These are phyloP conservation scores for Ladona fulva DNA, from an alignment of 1,140 invertebrate genomes.

Conservation along the genomic window DNA sequence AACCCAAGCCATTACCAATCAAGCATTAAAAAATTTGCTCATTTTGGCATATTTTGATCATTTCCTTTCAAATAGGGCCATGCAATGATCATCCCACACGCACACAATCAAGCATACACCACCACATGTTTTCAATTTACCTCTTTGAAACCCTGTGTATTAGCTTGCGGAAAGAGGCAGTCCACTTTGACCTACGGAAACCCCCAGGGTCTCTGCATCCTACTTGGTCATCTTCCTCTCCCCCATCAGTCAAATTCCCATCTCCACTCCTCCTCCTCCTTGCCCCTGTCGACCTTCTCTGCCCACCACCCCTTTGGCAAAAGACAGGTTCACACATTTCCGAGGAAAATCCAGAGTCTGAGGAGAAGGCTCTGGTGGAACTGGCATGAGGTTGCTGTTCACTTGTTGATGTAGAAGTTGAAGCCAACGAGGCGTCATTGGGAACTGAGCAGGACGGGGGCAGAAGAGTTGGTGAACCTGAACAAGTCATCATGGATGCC, in stretches of 20 bases:
- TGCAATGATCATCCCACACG: too few relatives aligned
- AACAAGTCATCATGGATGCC: conserved; percentile 10
- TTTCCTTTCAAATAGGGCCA: too few relatives aligned
- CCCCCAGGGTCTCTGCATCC: conserved; percentile 22
- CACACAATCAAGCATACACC: too few relatives aligned
- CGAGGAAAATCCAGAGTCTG: conserved; percentile 41
- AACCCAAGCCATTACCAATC: too few relatives aligned
- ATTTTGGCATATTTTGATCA: too few relatives aligned
- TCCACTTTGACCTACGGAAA: conserved; percentile 40
- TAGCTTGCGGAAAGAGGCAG: conserved; percentile 43
- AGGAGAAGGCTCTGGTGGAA: conserved; percentile 39
- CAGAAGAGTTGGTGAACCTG: conserved; percentile 15
- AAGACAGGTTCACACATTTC: conserved; percentile 28
- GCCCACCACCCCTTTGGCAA: neutral
- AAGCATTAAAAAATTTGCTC: too few relatives aligned
- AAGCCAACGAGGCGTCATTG: conserved; percentile 28
- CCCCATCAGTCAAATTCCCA: too few relatives aligned
- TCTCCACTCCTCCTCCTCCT: conserved; percentile 5
- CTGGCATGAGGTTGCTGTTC: conserved; percentile 26
- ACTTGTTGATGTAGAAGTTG: conserved; percentile 25
- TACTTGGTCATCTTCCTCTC: conserved; percentile 13
- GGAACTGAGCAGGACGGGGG: conserved; percentile 13
- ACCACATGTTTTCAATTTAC: neutral
- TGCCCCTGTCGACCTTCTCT: neutral
- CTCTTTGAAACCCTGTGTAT: conserved; percentile 39